phyloP scores from a whole-genome alignment of 1,140 invertebrate species.

The Meloidogyne hapla region DNA sequence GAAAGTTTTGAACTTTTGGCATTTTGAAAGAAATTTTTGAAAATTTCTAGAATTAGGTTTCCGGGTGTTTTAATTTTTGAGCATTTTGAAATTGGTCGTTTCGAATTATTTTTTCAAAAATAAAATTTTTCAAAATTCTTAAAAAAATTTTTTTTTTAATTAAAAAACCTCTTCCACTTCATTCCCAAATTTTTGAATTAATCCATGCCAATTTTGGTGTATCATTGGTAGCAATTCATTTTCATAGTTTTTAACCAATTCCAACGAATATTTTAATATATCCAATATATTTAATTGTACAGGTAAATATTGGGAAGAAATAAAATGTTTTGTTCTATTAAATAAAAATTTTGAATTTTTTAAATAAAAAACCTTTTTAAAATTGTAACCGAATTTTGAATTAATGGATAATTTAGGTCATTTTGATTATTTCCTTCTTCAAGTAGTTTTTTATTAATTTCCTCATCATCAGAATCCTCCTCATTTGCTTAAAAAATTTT shows the following conservation, averaged over 20 bases:
- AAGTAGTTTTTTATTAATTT: neutral
- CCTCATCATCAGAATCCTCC: conserved; percentile 3
- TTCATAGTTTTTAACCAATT: conserved; percentile 41
- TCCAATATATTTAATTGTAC: conserved; percentile 40
- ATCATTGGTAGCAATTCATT: conserved; percentile 47
- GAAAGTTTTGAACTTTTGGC: too few relatives aligned
- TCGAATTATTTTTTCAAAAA: too few relatives aligned
- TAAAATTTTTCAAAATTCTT: conserved; percentile 30
- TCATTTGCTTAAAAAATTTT: conserved; percentile 10
- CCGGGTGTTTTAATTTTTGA: too few relatives aligned
- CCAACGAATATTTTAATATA: conserved; percentile 37
- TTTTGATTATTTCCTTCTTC: neutral
- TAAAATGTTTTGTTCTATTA: conserved; percentile 44
- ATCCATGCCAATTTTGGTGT: conserved; percentile 44
- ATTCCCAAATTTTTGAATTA: conserved; percentile 27
- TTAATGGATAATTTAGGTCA: conserved; percentile 19
- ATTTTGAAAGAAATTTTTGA: too few relatives aligned
- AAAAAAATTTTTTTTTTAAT: neutral
- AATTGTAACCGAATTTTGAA: conserved; percentile 14
- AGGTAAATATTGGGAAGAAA: conserved; percentile 43
- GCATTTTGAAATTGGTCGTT: too few relatives aligned
- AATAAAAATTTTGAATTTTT: conserved; percentile 20
- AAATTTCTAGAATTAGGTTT: too few relatives aligned
- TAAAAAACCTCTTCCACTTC: conserved; percentile 23
- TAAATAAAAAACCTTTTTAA: conserved; percentile 12